Conservation (phyloP, 2,113 vertebrate species). For the Indicator maculatus region DNA sequence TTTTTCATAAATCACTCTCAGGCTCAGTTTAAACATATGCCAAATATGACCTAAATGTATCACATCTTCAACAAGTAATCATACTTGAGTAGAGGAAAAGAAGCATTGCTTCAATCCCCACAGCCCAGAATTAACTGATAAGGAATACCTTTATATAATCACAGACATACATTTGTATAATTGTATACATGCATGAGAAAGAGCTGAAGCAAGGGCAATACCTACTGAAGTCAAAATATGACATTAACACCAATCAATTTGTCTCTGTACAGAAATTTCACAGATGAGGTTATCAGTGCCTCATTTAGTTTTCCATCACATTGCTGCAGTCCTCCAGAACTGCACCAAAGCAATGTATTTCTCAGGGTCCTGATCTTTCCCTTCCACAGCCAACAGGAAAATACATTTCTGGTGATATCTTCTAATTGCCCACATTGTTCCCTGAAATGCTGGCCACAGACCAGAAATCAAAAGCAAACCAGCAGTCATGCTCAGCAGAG, state of each 20-base stretch:
- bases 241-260: background rate
- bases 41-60: constrained; percentile 46
- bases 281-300: background rate
- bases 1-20: background rate
- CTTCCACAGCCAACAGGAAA: background rate
- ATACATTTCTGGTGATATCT: background rate
- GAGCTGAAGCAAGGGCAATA: background rate
- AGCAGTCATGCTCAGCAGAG: background rate
- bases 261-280: background rate
- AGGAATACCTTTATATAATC: background rate
- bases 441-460: background rate
- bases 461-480: constrained; percentile 25
- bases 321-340: background rate
- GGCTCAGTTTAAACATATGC: background rate
- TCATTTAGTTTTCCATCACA: background rate
- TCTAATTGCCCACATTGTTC: background rate
- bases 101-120: background rate
- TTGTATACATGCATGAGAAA: background rate
- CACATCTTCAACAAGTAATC: constrained; percentile 29
- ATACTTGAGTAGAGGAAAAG: background rate
- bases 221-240: background rate
- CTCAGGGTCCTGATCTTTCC: background rate
- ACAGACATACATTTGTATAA: background rate
- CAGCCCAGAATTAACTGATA: background rate
- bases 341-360: background rate